phyloP scores from a whole-genome alignment of 2,888 invertebrate species.

The Drosophila antonietae region DNA sequence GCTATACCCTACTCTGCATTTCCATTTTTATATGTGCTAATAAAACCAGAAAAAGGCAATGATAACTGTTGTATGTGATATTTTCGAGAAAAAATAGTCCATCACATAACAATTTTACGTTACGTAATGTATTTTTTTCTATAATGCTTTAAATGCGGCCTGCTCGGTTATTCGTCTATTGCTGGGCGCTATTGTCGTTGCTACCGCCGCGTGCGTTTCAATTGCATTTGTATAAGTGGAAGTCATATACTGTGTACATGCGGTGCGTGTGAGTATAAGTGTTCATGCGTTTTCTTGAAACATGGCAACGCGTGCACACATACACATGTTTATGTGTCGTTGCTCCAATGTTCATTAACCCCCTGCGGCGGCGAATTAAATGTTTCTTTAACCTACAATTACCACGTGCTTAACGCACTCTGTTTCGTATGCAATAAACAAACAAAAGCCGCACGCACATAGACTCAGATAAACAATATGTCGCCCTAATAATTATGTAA shows the following conservation, averaged over 20 bases:
- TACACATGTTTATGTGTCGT: slow-evolving; percentile 45
- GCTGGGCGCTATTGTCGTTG: slow-evolving; percentile 52
- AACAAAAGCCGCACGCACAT: slow-evolving; percentile 18
- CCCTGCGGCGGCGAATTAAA: slow-evolving; percentile 44
- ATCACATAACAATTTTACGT: slow-evolving; percentile 79
- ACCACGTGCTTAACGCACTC: slow-evolving; percentile 71
- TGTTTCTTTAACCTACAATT: slow-evolving; percentile 80
- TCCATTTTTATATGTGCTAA: not conserved
- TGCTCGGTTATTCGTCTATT: slow-evolving; percentile 52
- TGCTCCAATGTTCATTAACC: slow-evolving; percentile 73
- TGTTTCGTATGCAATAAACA: slow-evolving; percentile 55
- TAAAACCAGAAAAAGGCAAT: slow-evolving; percentile 12
- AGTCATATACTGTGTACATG: slow-evolving; percentile 35
- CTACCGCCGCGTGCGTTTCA: slow-evolving; percentile 58
- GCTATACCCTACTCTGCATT: not conserved
- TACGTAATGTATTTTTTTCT: slow-evolving; percentile 79
- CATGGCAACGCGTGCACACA: slow-evolving; percentile 48
- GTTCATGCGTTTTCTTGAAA: slow-evolving; percentile 40
- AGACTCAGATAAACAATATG: slow-evolving; percentile 10
- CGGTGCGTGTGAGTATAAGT: slow-evolving; percentile 22
- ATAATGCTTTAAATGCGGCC: slow-evolving; percentile 67
- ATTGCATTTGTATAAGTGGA: slow-evolving; percentile 55
- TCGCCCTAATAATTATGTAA: slow-evolving; percentile 66
- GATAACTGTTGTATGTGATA: slow-evolving; percentile 35
- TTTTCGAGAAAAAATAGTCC: slow-evolving; percentile 43